Evolutionary conservation across 2,113 vertebrate genomes (phyloP).

Genomic region (Phasianus colchicus): DNA sequence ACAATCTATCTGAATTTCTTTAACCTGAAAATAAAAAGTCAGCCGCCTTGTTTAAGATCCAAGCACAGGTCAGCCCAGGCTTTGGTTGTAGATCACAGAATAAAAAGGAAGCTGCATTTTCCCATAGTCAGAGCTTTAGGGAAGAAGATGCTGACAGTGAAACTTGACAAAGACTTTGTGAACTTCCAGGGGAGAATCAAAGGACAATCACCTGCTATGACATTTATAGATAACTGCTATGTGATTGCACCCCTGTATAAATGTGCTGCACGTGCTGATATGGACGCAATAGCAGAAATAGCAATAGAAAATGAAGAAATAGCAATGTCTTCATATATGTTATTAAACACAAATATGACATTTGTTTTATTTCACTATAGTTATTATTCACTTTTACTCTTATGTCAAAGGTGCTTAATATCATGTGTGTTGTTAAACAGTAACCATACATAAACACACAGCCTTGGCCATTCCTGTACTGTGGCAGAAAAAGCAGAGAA

Average conservation of each 20-base stretch:
- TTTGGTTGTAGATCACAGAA: background rate
- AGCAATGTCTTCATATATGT: background rate
- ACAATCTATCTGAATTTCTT: background rate
- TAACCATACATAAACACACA: background rate
- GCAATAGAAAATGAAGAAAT: too few species aligned
- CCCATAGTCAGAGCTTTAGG: background rate
- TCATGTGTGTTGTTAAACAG: background rate
- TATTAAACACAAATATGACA: background rate
- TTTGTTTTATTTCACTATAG: background rate
- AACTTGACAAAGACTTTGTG: constrained; percentile 33
- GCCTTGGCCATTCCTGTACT: background rate
- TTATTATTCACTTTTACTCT: background rate
- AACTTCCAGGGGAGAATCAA: background rate
- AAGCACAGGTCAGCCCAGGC: background rate
- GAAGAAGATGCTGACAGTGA: background rate
- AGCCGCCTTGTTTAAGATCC: background rate
- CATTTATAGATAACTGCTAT: constrained; percentile 7
- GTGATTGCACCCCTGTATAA: background rate
- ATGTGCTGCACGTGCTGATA: background rate
- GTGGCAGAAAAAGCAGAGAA: background rate
- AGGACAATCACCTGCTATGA: constrained; percentile 34
- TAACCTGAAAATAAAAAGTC: constrained; percentile 33
- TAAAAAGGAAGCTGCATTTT: background rate
- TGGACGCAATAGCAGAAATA: too few species aligned
- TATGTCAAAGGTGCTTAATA: background rate